Conservation (phyloP, 2,888 invertebrate species). For the Clanis bilineata region DNA sequence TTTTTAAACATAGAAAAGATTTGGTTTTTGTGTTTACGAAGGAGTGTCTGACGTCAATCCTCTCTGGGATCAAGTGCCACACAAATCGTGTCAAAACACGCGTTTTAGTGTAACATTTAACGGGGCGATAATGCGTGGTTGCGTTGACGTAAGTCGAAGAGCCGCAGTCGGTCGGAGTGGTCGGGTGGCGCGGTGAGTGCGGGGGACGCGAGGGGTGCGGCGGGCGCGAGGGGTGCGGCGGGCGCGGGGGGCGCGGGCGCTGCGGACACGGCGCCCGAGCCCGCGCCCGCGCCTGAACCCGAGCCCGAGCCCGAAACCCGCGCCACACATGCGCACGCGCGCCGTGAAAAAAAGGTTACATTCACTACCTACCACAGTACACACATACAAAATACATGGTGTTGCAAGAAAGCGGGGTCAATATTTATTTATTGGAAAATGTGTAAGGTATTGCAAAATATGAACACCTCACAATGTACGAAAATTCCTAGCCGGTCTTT, state of each 20-base stretch:
- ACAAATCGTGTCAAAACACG: too few relatives aligned
- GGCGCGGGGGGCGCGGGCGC: conserved; percentile 23
- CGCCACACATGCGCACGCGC: neutral
- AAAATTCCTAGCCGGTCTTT: too few relatives aligned
- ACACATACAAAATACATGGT: neutral
- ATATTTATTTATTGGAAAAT: neutral
- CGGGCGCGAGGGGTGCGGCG: conserved; percentile 24
- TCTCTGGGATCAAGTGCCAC: too few relatives aligned
- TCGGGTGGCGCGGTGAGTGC: conserved; percentile 19
- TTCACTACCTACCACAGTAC: neutral
- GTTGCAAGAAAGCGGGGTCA: neutral
- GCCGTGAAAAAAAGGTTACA: neutral
- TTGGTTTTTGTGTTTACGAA: too few relatives aligned
- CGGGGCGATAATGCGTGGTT: neutral
- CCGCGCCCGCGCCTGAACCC: neutral
- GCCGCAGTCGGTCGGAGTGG: conserved; percentile 17
- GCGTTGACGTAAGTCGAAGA: conserved; percentile 25
- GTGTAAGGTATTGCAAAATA: neutral
- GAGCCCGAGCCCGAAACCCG: neutral
- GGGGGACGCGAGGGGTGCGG: conserved; percentile 21
- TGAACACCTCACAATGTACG: neutral
- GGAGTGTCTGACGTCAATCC: too few relatives aligned
- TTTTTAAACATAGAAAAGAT: too few relatives aligned
- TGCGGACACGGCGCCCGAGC: conserved; percentile 18
- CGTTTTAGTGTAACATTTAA: too few relatives aligned